Conservation (phyloP, 2,797 vertebrate genomes). For the Apogon talboti region DNA sequence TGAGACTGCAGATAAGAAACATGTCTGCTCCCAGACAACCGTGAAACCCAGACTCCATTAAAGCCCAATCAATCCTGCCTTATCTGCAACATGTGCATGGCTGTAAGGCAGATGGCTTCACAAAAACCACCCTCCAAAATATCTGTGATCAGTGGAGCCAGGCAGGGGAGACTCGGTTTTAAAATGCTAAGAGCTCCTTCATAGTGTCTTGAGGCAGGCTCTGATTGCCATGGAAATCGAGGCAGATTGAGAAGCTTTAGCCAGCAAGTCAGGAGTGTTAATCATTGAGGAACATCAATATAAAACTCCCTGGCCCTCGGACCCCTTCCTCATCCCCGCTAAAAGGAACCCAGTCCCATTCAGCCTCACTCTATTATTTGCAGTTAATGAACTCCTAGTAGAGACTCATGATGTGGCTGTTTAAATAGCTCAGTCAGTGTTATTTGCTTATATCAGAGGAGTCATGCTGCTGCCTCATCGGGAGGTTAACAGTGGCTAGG, state of each 20-base stretch:
- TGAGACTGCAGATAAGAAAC: conserved; percentile 51
- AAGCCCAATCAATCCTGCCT: conserved; percentile 50
- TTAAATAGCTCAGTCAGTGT: conserved; percentile 47
- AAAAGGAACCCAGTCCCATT: conserved; percentile 56
- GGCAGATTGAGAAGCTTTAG: conserved; percentile 50
- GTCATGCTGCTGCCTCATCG: conserved; percentile 39
- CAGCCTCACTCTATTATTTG: conserved; percentile 53
- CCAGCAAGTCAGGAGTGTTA: conserved; percentile 46
- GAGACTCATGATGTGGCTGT: conserved; percentile 47
- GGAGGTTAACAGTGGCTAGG: conserved; percentile 17
- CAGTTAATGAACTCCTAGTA: conserved; percentile 66
- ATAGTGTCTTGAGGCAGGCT: conserved; percentile 17
- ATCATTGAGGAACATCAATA: conserved; percentile 67
- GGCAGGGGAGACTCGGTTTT: conserved; percentile 40
- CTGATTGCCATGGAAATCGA: conserved; percentile 64
- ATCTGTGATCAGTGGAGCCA: conserved; percentile 36
- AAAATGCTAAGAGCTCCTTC: conserved; percentile 23
- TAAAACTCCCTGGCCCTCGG: neutral
- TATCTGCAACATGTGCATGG: conserved; percentile 42
- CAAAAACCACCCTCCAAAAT: conserved; percentile 17
- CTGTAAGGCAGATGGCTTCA: conserved; percentile 35
- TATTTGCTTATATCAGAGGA: conserved; percentile 43
- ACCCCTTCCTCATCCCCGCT: conserved; percentile 24
- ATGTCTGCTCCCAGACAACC: conserved; percentile 26
- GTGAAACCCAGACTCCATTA: conserved; percentile 37